Conservation (phyloP, 2,797 vertebrate species). For the Gymnoscopelus microlampas region DNA sequence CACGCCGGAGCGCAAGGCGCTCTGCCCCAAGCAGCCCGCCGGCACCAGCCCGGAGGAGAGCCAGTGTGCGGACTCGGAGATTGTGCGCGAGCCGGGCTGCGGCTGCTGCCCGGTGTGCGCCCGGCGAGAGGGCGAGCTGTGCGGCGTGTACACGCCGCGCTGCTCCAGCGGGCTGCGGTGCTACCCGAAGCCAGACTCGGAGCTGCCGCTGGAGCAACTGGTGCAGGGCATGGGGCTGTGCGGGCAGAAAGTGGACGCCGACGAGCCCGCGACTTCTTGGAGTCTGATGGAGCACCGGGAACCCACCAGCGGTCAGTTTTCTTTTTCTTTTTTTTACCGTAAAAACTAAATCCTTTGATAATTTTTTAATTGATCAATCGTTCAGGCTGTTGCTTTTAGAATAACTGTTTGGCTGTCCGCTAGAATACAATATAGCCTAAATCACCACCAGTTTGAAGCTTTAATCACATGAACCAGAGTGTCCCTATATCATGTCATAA, state of each 20-base stretch:
- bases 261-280: constrained; percentile 75
- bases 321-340: constrained; percentile 31
- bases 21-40: constrained; percentile 75
- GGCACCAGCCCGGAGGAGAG: constrained; percentile 85
- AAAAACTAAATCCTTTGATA: no score
- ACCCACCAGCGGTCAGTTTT: constrained; percentile 84
- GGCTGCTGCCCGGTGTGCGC: constrained; percentile 96
- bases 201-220: constrained; percentile 92
- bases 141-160: constrained; percentile 94
- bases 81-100: constrained; percentile 95
- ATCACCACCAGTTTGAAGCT: constrained; percentile 3
- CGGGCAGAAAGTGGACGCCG: constrained; percentile 86
- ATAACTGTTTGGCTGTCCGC: constrained; percentile 6
- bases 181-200: constrained; percentile 91
- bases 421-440: constrained; percentile 12
- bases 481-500: no score
- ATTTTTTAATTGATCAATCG: constrained; percentile 4
- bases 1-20: constrained; percentile 86
- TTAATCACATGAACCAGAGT: no score
- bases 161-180: constrained; percentile 91
- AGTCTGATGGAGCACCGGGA: constrained; percentile 84
- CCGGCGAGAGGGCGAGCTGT: constrained; percentile 88
- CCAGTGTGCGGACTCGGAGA: constrained; percentile 86
- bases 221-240: constrained; percentile 91
- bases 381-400: background rate